Percentiles rank a stretch among this genome's conserved stretches.
Evolutionary conservation across 2,113 vertebrate species (phyloP).

Genomic region (Tringa solitaria): DNA sequence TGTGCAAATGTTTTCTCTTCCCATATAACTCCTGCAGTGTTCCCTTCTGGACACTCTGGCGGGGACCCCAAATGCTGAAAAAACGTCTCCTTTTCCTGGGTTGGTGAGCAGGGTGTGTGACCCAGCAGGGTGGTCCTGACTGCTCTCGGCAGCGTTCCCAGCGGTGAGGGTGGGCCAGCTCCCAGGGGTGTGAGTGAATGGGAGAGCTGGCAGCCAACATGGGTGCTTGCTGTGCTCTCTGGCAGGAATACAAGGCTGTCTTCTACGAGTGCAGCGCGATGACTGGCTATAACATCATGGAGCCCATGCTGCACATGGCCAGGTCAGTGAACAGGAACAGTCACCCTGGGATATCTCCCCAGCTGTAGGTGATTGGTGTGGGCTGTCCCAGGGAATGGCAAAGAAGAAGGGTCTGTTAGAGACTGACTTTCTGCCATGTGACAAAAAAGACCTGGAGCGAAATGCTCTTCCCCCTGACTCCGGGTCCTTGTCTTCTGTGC

Average conservation of each 20-base stretch:
- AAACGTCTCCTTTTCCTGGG: not conserved
- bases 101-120: not conserved
- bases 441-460: not conserved
- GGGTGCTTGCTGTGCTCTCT: slow-evolving; percentile 1
- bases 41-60: not conserved
- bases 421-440: not conserved
- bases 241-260: slow-evolving; percentile 79
- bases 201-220: not conserved
- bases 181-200: not conserved
- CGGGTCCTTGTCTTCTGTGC: not conserved
- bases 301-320: slow-evolving; percentile 80
- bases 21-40: not conserved
- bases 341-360: not conserved
- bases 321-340: slow-evolving; percentile 58
- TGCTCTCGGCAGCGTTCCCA: not conserved
- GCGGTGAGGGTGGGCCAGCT: not conserved
- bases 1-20: not conserved
- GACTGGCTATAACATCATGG: slow-evolving; percentile 74
- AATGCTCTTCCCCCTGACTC: not conserved
- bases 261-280: slow-evolving; percentile 85
- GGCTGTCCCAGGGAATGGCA: not conserved
- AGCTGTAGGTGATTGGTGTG: not conserved
- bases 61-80: accelerated
- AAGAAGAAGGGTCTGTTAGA: not conserved
- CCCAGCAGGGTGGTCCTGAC: not conserved